Evolutionary conservation across 2,113 vertebrate genomes (phyloP), one percentile per base, ranked within the genome.

Genomic region (Gracilinanus agilis): DNA sequence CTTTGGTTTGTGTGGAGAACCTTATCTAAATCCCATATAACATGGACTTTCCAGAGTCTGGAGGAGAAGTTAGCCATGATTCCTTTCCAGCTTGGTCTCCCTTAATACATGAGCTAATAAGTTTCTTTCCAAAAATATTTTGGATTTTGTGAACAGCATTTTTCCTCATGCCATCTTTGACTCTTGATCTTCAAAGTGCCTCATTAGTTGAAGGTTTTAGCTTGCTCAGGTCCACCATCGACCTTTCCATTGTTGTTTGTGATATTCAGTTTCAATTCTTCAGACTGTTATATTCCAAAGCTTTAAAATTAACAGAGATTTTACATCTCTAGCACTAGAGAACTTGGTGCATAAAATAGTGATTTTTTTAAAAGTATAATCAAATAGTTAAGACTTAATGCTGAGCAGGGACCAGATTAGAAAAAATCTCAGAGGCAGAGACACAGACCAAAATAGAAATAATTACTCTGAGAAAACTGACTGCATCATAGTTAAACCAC

Each of bases 401-500:
- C 16, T 91, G 9, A 55, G 34, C 61, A 75, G 34, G 34, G 34
- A 61, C 34, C 34, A 75, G 3, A 94, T 54, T 94, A 89, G 49
- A 96, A 92, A 91, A 90, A 34, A 61, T 25, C 83, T 91, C 40
- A 94, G 61, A 94, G 27, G 27, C 44, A 90, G 54, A 55, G 55
- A 90, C 58, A 29, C 10, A 97, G 44, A 94, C 58, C 24, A 23
- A 97, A 96, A 89, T 93, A 89, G 10, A 91, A 96, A 92, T 29
- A 90, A 90, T 89, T 93, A 53, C 55, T 25, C 89, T 92, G 44
- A 94, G 89, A 91, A 54, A 92, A 90, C 44, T 75, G 40, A 83
- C 67, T 83, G n/a, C n/a, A 40, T 83, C 67, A 83, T 83, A 40
- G 67, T 83, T 40, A 83, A 83, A 83, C n/a, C 67, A 83, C 61